phyloP scores from a whole-genome alignment of 2,113 vertebrate species.

The Mastomys natalensis region DNA sequence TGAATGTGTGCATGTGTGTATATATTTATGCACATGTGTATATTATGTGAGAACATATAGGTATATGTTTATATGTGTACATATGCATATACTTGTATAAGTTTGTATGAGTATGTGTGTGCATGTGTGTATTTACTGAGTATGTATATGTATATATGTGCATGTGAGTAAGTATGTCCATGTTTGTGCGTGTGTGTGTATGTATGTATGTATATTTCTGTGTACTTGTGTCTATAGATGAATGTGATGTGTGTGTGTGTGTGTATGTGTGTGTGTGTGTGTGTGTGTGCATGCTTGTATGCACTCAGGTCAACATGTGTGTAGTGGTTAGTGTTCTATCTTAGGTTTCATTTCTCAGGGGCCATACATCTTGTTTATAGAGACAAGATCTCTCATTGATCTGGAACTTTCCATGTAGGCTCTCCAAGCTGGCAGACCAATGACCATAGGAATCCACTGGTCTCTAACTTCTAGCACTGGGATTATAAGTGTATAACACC shows the following conservation, averaged over 20 bases:
- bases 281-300: neutral
- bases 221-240: neutral
- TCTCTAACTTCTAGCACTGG: neutral
- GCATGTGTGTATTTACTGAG: neutral
- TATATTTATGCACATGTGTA: neutral
- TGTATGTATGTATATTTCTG: neutral
- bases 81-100: too few relatives aligned
- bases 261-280: neutral
- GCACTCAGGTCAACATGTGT: neutral
- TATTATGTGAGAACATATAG: neutral
- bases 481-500: neutral
- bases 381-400: neutral
- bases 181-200: neutral
- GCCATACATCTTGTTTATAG: neutral
- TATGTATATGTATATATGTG: neutral
- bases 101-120: neutral
- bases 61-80: neutral
- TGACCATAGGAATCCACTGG: neutral
- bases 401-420: neutral
- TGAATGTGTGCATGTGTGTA: neutral
- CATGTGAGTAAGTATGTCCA: accelerated
- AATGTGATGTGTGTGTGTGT: neutral
- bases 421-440: too few relatives aligned
- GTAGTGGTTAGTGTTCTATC: too few relatives aligned
- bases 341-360: neutral